Evolutionary conservation across 2,113 vertebrate genomes (phyloP).

Genomic region (Lycocorax pyrrhopterus): DNA sequence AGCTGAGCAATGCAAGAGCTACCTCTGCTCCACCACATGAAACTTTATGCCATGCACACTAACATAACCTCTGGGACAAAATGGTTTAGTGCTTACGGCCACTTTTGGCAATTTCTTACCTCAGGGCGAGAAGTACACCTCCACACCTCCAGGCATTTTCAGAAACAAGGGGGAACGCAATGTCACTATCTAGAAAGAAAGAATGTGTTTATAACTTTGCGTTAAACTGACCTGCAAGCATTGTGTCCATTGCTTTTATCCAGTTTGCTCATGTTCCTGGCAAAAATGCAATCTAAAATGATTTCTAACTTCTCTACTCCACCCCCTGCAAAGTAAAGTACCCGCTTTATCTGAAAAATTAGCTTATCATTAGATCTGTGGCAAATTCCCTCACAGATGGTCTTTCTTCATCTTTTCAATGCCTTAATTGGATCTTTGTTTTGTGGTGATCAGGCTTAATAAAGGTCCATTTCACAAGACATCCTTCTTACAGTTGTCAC

Average conservation of each 20-base stretch:
- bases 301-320: background rate
- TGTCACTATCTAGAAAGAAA: background rate
- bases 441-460: constrained; percentile 27
- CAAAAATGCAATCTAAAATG: background rate
- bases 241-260: background rate
- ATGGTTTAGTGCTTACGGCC: background rate
- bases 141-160: background rate
- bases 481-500: background rate
- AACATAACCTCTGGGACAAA: background rate
- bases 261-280: background rate
- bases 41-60: background rate
- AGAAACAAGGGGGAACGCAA: background rate
- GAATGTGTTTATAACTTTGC: background rate
- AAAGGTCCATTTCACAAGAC: constrained; percentile 1
- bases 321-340: background rate
- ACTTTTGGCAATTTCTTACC: background rate
- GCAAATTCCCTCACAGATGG: constrained; percentile 62
- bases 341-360: background rate
- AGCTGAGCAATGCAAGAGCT: background rate
- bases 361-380: constrained; percentile 33
- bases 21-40: background rate
- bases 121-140: background rate
- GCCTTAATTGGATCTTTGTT: constrained; percentile 54
- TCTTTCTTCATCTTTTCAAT: constrained; percentile 40
- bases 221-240: background rate